A percentile compares a stretch with the other conserved stretches of the same genome.
Conservation (phyloP, 1,140 invertebrate genomes). For the Atta cephalotes region DNA sequence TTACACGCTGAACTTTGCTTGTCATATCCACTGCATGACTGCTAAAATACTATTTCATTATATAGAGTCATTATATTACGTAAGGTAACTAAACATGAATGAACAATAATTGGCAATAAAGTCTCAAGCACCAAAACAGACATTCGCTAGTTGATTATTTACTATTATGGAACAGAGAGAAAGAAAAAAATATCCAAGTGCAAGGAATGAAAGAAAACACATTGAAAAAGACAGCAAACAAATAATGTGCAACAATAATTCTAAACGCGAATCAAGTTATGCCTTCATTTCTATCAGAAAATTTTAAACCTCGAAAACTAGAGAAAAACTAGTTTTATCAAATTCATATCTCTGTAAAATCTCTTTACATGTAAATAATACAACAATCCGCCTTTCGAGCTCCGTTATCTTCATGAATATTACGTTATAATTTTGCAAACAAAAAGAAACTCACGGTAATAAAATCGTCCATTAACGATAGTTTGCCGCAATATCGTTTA, state of each 20-base stretch:
- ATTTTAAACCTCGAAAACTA: neutral
- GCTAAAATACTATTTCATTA: slow-evolving; percentile 28
- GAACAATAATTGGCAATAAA: neutral
- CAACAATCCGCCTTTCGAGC: neutral
- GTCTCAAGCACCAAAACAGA: neutral
- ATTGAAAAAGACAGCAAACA: neutral
- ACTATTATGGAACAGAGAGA: neutral
- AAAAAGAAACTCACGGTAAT: neutral
- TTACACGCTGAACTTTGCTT: slow-evolving; percentile 19
- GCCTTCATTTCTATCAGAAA: neutral
- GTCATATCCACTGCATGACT: neutral
- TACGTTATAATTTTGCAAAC: neutral
- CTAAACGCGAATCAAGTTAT: neutral
- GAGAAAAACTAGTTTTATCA: neutral
- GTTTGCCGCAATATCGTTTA: slow-evolving; percentile 19
- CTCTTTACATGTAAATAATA: neutral
- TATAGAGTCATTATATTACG: slow-evolving; percentile 20
- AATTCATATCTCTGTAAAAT: slow-evolving; percentile 2
- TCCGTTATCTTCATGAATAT: neutral
- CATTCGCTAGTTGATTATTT: neutral
- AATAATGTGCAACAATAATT: neutral
- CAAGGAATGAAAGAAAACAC: neutral
- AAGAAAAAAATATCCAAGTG: neutral
- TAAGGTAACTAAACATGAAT: slow-evolving; percentile 16
- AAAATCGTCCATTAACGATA: neutral